phyloP scores from a whole-genome alignment of 2,113 vertebrate species.

The Engystomops pustulosus region DNA sequence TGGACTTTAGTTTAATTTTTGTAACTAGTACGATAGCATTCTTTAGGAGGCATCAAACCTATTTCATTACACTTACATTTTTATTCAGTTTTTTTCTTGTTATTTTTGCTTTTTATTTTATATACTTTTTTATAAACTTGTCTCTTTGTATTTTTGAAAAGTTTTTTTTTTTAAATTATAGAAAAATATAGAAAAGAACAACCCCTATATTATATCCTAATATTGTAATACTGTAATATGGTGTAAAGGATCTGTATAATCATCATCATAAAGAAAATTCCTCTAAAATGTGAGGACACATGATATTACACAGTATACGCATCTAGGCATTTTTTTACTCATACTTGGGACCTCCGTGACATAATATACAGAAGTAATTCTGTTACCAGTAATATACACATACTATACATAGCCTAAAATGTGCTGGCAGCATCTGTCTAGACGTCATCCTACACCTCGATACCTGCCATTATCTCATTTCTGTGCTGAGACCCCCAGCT shows the following conservation, averaged over 20 bases:
- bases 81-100: no score
- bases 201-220: no score
- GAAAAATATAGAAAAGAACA: no score
- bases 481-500: background rate
- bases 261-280: no score
- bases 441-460: background rate
- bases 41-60: no score
- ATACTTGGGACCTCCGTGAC: background rate
- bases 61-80: no score
- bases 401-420: background rate
- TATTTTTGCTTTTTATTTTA: no score
- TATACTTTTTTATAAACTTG: no score
- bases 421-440: background rate
- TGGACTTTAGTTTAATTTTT: no score
- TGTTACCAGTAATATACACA: background rate
- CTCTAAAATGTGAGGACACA: background rate
- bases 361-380: background rate
- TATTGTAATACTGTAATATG: no score
- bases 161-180: background rate
- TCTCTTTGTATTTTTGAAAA: background rate
- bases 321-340: background rate
- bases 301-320: background rate
- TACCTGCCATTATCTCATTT: conserved; percentile 12
- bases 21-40: no score
- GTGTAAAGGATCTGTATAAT: no score